Percentiles rank a stretch among this genome's conserved stretches.
Evolutionary conservation across 2,797 vertebrate genomes (phyloP).

Genomic region (Dipus sagitta): DNA sequence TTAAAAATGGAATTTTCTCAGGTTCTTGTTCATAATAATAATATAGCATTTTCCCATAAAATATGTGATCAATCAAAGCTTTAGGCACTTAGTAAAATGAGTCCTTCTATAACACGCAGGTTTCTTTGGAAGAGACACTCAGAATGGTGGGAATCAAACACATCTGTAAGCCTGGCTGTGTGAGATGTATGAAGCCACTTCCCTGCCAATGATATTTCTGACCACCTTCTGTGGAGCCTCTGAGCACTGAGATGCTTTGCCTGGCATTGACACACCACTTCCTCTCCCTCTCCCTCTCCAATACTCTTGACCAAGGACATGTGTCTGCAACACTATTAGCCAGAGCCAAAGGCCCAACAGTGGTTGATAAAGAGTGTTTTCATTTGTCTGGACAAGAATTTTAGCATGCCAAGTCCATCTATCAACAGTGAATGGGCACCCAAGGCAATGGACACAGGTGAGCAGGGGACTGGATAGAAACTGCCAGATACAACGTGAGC

Average conservation of each 20-base stretch:
- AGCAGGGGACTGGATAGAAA: not conserved
- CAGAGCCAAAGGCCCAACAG: not conserved
- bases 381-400: constrained; percentile 14
- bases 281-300: not conserved
- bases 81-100: constrained; percentile 59
- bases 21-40: constrained; percentile 70
- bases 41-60: constrained; percentile 63
- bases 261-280: not conserved
- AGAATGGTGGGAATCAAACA: not conserved
- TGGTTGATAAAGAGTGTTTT: not conserved
- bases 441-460: not conserved
- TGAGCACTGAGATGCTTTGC: not conserved
- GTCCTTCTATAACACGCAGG: constrained; percentile 39
- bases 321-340: not conserved
- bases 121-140: constrained; percentile 54
- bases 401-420: not conserved
- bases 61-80: constrained; percentile 64
- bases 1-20: constrained; percentile 74
- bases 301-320: not conserved
- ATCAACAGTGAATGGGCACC: not conserved
- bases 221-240: not conserved
- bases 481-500: not conserved
- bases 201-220: constrained; percentile 5
- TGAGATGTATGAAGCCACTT: not conserved
- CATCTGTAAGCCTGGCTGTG: not conserved